Evolutionary conservation across 2,797 vertebrate species (phyloP).

Genomic region (Sebastes melanostomus): DNA sequence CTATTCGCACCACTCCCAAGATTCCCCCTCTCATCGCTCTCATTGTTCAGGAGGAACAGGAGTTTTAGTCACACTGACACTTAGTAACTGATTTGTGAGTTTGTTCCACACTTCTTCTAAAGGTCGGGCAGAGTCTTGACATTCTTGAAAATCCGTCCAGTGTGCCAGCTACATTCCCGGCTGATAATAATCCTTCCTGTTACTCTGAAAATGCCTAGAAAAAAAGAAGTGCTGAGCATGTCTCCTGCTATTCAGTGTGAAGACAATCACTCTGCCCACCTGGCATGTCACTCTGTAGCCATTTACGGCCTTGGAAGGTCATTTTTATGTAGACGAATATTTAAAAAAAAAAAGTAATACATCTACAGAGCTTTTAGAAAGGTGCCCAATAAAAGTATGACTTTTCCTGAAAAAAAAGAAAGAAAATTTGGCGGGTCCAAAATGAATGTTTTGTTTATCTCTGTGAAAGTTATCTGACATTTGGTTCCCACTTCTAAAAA

Average conservation of each 20-base stretch:
- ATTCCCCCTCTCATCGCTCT: conserved; percentile 50
- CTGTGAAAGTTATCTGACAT: not conserved
- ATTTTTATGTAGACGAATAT: not conserved
- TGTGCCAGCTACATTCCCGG: conserved; percentile 55
- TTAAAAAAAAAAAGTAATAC: not conserved
- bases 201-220: conserved; percentile 32
- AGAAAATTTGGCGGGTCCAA: accelerated
- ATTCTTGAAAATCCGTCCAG: conserved; percentile 64
- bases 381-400: not conserved
- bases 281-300: not conserved
- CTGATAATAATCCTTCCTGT: conserved; percentile 56
- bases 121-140: conserved; percentile 61
- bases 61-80: conserved; percentile 53
- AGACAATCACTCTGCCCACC: conserved; percentile 20
- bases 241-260: conserved; percentile 8
- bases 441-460: not conserved
- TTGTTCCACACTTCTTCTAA: conserved; percentile 59
- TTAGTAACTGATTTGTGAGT: conserved; percentile 67
- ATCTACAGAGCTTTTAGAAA: not conserved
- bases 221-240: conserved; percentile 29
- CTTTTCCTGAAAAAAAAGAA: too few relatives aligned
- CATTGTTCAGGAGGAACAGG: conserved; percentile 51
- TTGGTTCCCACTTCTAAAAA: not conserved
- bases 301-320: conserved; percentile 4
- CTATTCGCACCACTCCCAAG: conserved; percentile 51